A percentile compares a stretch with the other conserved stretches of the same genome.
phyloP scores from a whole-genome alignment of 2,888 invertebrate species.

The Cosmorhoe ocellata region DNA sequence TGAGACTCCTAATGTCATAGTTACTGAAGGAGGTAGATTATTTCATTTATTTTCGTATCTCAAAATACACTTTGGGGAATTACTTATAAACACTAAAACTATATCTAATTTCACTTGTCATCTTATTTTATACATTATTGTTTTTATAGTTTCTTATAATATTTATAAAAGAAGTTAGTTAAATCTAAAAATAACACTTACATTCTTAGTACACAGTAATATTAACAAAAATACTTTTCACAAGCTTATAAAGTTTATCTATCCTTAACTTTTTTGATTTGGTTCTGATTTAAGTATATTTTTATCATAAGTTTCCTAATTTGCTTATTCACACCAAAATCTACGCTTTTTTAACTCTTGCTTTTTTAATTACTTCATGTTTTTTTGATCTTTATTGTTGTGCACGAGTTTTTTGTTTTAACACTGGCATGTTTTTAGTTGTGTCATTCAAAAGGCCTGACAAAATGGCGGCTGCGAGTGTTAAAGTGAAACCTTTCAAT shows the following conservation, averaged over 20 bases:
- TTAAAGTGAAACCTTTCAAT: slow-evolving; percentile 52
- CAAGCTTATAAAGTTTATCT: no score
- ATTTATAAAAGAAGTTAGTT: no score
- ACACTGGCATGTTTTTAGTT: slow-evolving; percentile 82
- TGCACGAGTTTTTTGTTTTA: slow-evolving; percentile 40
- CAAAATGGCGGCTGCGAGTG: slow-evolving; percentile 53
- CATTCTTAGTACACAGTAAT: no score
- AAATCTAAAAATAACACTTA: no score
- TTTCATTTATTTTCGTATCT: slow-evolving; percentile 13
- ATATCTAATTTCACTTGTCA: neutral
- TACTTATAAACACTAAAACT: neutral
- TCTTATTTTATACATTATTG: neutral
- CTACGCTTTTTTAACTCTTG: neutral
- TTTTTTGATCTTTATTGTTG: slow-evolving; percentile 3
- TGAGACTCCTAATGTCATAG: slow-evolving; percentile 73
- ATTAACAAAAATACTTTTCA: no score
- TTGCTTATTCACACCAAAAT: neutral
- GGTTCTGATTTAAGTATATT: neutral
- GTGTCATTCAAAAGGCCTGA: slow-evolving; percentile 92
- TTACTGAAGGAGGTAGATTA: slow-evolving; percentile 78
- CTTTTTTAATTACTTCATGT: neutral
- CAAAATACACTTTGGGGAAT: slow-evolving; percentile 7
- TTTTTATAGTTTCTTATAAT: slow-evolving; percentile 8
- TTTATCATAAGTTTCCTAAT: neutral
- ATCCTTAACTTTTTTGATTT: neutral